Evolutionary conservation across 2,113 vertebrate genomes (phyloP).

Genomic region (Circaetus gallicus): DNA sequence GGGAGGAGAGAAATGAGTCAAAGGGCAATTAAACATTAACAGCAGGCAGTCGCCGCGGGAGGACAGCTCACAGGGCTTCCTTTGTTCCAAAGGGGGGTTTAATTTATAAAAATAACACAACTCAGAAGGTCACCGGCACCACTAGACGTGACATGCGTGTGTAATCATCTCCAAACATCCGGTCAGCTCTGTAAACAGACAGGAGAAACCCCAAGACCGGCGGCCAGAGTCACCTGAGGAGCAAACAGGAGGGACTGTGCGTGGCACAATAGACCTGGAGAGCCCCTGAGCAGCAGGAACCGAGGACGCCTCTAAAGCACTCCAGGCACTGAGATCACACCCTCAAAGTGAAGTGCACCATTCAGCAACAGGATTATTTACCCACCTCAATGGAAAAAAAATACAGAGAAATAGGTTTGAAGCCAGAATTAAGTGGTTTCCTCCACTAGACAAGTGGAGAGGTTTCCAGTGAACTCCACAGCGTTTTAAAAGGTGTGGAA

Average conservation of each 20-base stretch:
- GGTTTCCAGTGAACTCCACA: background rate
- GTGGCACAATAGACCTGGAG: background rate
- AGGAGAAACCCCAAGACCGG: background rate
- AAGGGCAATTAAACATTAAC: constrained; percentile 21
- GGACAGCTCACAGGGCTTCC: background rate
- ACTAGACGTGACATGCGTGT: constrained; percentile 28
- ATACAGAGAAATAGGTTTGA: background rate
- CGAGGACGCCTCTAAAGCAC: background rate
- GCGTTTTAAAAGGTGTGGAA: accelerated
- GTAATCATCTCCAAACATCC: background rate
- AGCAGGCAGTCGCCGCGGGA: background rate
- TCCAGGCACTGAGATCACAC: background rate
- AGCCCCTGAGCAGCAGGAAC: background rate
- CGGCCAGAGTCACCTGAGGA: background rate
- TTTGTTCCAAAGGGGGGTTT: constrained; percentile 42
- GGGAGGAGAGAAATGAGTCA: background rate
- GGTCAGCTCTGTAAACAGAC: background rate
- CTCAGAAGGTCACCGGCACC: constrained; percentile 42
- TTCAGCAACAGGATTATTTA: background rate
- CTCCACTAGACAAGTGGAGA: background rate
- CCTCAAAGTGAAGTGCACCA: background rate
- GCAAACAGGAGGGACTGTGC: background rate
- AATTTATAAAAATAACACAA: constrained; percentile 68
- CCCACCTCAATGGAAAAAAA: background rate
- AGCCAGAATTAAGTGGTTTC: background rate